phyloP scores from a whole-genome alignment of 2,888 invertebrate species.

The Lamellibrachia columna region DNA sequence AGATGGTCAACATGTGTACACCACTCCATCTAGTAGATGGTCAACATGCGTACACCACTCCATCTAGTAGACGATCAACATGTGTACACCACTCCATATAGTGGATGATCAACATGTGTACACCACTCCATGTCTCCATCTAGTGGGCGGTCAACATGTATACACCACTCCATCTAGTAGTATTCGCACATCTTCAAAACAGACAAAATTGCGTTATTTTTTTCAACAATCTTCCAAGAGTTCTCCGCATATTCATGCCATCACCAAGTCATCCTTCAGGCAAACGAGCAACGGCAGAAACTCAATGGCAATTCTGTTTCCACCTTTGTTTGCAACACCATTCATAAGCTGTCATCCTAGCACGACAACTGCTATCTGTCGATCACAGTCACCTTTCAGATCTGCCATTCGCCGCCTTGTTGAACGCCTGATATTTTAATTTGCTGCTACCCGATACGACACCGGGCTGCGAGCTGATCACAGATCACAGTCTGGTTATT shows the following conservation, averaged over 20 bases:
- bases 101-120: too few relatives aligned
- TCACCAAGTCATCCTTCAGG: background rate
- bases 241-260: background rate
- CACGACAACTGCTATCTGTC: background rate
- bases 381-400: constrained; percentile 8
- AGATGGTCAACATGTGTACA: too few relatives aligned
- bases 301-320: background rate
- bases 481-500: constrained; percentile 5
- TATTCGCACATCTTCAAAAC: too few relatives aligned
- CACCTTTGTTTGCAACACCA: background rate
- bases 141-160: too few relatives aligned
- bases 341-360: background rate
- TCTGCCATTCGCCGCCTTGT: background rate
- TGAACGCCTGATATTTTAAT: constrained; percentile 7
- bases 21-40: too few relatives aligned
- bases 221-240: too few relatives aligned
- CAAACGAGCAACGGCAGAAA: background rate
- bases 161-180: too few relatives aligned
- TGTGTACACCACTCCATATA: too few relatives aligned
- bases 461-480: background rate
- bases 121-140: too few relatives aligned
- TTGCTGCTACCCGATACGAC: background rate
- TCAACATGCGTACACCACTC: too few relatives aligned
- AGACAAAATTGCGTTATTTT: too few relatives aligned
- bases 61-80: too few relatives aligned